A percentile compares a stretch with the other conserved stretches of the same genome.
Conservation (phyloP, 1,140 invertebrate genomes). For the Eulimnadia texana region DNA sequence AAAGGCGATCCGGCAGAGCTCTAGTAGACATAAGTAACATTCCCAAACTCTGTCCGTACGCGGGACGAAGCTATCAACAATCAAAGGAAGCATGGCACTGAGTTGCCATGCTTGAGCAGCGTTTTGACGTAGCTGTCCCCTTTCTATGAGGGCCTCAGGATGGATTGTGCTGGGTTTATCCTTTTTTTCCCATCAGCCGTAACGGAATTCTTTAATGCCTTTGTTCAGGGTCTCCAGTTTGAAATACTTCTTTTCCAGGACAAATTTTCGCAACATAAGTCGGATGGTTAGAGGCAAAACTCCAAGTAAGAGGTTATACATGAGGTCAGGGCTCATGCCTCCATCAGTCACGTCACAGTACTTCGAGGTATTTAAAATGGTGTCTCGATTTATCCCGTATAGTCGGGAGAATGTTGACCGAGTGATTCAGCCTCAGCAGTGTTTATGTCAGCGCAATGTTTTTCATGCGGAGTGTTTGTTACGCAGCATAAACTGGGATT, state of each 20-base stretch:
- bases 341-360: conserved; percentile 4
- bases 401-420: conserved; percentile 8
- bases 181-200: conserved; percentile 9
- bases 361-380: conserved; percentile 12
- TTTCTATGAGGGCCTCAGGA: background rate
- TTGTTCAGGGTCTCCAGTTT: conserved; percentile 8
- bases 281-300: conserved; percentile 10
- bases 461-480: too few relatives aligned
- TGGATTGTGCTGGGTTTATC: conserved; percentile 12
- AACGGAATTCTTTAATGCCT: conserved; percentile 2
- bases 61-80: conserved; percentile 2
- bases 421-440: too few relatives aligned
- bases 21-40: conserved; percentile 8
- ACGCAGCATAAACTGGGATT: too few relatives aligned
- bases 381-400: conserved; percentile 10
- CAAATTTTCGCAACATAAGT: background rate
- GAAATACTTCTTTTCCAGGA: conserved; percentile 9
- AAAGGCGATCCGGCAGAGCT: conserved; percentile 14
- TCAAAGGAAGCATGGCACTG: conserved; percentile 10
- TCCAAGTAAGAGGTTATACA: conserved; percentile 13
- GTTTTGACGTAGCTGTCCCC: conserved; percentile 8
- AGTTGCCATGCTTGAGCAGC: conserved; percentile 12
- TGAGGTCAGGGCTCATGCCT: conserved; percentile 9
- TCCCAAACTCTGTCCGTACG: conserved; percentile 1
- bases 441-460: too few relatives aligned